phyloP scores from a whole-genome alignment of 2,888 invertebrate genomes.

The Melieria crassipennis region DNA sequence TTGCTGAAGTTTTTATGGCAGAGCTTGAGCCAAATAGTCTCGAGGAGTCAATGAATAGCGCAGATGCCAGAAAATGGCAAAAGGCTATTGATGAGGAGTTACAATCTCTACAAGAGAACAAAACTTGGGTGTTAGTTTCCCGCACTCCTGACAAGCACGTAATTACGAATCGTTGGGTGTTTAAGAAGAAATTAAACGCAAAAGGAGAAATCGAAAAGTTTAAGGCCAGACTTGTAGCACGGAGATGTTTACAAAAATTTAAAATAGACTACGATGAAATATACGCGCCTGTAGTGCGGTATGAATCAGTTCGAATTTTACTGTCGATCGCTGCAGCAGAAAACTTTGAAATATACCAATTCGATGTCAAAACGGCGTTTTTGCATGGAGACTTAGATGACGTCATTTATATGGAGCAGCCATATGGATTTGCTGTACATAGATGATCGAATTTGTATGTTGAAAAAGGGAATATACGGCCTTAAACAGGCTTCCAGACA shows the following conservation, averaged over 20 bases:
- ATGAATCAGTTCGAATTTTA: conserved; percentile 38
- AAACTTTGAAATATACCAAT: conserved; percentile 38
- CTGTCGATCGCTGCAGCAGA: conserved; percentile 38
- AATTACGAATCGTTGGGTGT: conserved; percentile 35
- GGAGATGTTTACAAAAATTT: conserved; percentile 41
- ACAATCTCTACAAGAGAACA: conserved; percentile 20
- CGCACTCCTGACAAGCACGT: conserved; percentile 17
- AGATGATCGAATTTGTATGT: conserved; percentile 37
- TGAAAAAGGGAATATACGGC: conserved; percentile 42
- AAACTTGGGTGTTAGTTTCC: conserved; percentile 20
- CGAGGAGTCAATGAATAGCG: conserved; percentile 25
- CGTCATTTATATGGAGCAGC: conserved; percentile 41
- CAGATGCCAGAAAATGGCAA: neutral
- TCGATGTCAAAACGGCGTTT: conserved; percentile 45
- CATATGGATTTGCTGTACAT: conserved; percentile 40
- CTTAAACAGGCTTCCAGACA: conserved; percentile 38
- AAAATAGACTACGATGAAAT: conserved; percentile 43
- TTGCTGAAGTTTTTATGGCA: conserved; percentile 18
- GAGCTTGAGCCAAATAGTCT: conserved; percentile 27
- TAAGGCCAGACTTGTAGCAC: conserved; percentile 31
- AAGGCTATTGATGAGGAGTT: conserved; percentile 16
- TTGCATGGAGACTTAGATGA: conserved; percentile 40
- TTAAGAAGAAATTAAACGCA: conserved; percentile 35
- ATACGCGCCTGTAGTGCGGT: conserved; percentile 21
- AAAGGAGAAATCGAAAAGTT: conserved; percentile 35